Percentiles rank a stretch among this genome's conserved stretches.
These are phyloP conservation scores for Melieria omissa DNA, from an alignment of 2,888 invertebrate genomes.

Conservation along the genomic window DNA sequence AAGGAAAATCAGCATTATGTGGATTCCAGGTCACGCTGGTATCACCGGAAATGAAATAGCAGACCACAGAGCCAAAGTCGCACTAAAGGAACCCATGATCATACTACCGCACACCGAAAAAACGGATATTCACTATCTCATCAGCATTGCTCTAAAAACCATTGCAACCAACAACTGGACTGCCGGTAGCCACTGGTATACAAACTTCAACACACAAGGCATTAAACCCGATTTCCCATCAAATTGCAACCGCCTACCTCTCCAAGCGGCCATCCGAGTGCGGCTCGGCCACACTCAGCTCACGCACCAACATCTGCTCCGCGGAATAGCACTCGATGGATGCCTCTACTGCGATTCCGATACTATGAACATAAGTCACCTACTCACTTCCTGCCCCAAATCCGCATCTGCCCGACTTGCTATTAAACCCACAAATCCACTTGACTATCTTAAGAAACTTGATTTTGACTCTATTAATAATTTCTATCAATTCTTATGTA, in stretches of 20 bases:
- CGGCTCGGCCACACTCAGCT: constrained; percentile 2
- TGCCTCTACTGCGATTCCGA: neutral
- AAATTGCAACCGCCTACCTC: neutral
- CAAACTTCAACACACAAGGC: neutral
- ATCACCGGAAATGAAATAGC: constrained; percentile 9
- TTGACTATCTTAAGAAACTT: too few species aligned
- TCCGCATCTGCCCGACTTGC: too few species aligned
- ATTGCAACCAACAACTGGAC: neutral
- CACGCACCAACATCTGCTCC: constrained; percentile 14
- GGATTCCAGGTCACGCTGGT: constrained; percentile 10
- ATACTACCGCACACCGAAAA: neutral
- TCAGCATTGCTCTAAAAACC: too few species aligned
- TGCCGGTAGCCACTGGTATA: neutral
- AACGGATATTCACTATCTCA: too few species aligned
- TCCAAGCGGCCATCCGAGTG: neutral
- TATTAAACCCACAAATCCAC: too few species aligned
- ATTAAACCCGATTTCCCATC: neutral
- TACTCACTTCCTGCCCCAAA: neutral
- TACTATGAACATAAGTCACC: neutral
- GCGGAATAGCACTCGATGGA: neutral
- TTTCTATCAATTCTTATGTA: too few species aligned
- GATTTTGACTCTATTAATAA: too few species aligned
- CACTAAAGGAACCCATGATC: neutral
- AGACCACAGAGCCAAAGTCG: constrained; percentile 12
- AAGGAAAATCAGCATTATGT: neutral